Base-by-base conservation (phyloP, 2,797 vertebrate genomes). In the Crenuchus spilurus region DNA sequence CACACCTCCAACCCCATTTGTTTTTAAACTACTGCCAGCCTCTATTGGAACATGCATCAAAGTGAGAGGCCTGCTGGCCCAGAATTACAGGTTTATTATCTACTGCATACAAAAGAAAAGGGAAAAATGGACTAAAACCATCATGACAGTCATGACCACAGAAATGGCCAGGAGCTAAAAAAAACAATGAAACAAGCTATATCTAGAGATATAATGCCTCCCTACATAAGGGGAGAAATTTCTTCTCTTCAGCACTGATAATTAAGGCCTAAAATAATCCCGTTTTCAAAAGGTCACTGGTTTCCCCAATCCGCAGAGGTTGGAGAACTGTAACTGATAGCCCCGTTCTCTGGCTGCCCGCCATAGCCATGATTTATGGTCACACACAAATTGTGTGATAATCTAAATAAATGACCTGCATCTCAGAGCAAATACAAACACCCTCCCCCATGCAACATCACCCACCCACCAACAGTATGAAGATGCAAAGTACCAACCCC, bases 321-420 rank as follows among this genome's bases (percentile, higher is more conserved):
- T 69, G 54, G 26, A 67, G 57, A 66, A 68, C 42, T 71, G 60
- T 67, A 77, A 69, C 41, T 49, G 62, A 70, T 70, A 31, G 46
- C 31, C 39, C 39, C 39, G n/a, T 49, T 41, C 18, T 60, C 37
- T 7, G 11, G 18, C 28, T 65, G 69, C 18, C 37, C 30, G 49
- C 57, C 49, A 49, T 20, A 20, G 35, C n/a, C 2, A 49, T 79
- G 80, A 79, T 79, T 82, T 75, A 77, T 69, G 13, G 52, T 42
- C 58, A 51, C 10, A 35, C 31, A 39, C 42, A 76, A 51, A 72
- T 58, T 76, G 66, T 54, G 58, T 18, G 1, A 33, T 78, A 78
- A 76, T 71, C 44, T 42, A 76, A 74, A 79, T 76, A 74, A 72
- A 78, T 70, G 64, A 78, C 72, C 49, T 75, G 51, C 54, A 77